A percentile compares a stretch with the other conserved stretches of the same genome.
Evolutionary conservation across 2,888 invertebrate species (phyloP).

Genomic region (Morinoia aosen): DNA sequence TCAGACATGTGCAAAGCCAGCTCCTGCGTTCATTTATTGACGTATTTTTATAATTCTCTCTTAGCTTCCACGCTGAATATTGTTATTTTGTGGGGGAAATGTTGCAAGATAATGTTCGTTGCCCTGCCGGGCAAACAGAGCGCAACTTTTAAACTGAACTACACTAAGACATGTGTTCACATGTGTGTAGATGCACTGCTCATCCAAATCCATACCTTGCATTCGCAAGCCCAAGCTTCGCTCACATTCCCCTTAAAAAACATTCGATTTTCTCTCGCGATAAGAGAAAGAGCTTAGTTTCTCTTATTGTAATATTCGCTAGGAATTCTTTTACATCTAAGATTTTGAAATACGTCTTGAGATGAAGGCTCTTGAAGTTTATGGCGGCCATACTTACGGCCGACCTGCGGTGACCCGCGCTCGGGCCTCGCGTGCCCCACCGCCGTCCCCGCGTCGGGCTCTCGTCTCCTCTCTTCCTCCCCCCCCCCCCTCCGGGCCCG

Average conservation of each 20-base stretch:
- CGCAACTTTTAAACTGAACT: neutral
- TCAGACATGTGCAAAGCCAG: neutral
- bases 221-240: neutral
- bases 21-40: neutral
- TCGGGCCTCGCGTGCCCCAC: neutral
- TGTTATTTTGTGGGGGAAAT: neutral
- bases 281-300: constrained; percentile 14
- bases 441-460: neutral
- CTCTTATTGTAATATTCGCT: constrained; percentile 43
- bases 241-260: neutral
- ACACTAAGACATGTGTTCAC: neutral
- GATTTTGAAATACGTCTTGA: constrained; percentile 31
- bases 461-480: no score
- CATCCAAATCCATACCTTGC: neutral
- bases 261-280: neutral
- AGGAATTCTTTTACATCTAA: constrained; percentile 47
- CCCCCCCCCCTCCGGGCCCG: no score
- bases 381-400: constrained; percentile 41
- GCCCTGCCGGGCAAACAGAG: neutral
- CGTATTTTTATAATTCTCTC: neutral
- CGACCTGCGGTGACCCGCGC: neutral
- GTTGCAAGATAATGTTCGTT: neutral
- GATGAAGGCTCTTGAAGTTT: constrained; percentile 41
- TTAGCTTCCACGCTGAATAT: neutral
- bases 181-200: neutral